Evolutionary conservation across 2,113 vertebrate species (phyloP).

Genomic region (Nymphicus hollandicus): DNA sequence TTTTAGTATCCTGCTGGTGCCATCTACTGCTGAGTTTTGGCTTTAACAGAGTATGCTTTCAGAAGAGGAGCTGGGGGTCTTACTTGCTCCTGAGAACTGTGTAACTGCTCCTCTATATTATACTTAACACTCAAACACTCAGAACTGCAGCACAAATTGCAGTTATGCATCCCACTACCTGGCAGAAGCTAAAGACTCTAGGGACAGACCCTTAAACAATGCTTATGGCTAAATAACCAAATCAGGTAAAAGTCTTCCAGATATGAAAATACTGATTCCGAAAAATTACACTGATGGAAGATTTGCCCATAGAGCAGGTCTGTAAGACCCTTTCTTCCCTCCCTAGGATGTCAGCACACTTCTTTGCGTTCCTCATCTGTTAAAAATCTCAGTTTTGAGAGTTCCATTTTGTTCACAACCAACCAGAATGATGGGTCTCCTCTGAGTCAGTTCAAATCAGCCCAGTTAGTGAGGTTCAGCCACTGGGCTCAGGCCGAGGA

Average conservation of each 20-base stretch:
- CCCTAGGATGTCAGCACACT: background rate
- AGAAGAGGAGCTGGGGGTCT: background rate
- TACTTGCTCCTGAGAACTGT: background rate
- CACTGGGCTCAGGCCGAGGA: background rate
- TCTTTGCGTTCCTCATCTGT: background rate
- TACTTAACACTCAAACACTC: background rate
- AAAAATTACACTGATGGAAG: background rate
- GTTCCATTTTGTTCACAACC: background rate
- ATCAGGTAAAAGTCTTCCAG: background rate
- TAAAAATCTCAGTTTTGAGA: background rate
- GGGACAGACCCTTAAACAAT: background rate
- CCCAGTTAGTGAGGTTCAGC: background rate
- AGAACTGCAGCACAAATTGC: background rate
- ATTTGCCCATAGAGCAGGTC: background rate
- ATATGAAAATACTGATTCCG: background rate
- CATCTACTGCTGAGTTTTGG: slow-evolving; percentile 35
- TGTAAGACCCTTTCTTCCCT: background rate
- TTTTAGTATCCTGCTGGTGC: slow-evolving; percentile 50
- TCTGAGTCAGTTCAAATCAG: background rate
- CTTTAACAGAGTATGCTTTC: background rate
- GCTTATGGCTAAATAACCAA: background rate
- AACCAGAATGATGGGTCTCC: background rate
- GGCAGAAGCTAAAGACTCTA: background rate
- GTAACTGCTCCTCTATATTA: fast-evolving
- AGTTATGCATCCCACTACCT: background rate